Evolutionary conservation across 2,113 vertebrate species (phyloP), one percentile per base, ranked within the genome.

Genomic region (Ahaetulla prasina): DNA sequence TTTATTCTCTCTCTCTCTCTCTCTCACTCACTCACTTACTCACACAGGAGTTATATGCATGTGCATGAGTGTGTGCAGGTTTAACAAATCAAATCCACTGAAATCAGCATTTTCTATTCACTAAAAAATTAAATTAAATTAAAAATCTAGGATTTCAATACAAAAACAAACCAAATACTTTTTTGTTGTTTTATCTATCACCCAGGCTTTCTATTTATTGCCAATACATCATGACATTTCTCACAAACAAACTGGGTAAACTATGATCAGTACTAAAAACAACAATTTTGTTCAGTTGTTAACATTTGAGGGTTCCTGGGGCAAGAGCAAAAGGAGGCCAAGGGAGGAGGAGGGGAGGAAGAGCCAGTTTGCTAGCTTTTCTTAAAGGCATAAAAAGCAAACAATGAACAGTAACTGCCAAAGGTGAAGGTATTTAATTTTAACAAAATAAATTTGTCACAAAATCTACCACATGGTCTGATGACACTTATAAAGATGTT

Each of bases 361-460:
- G 30, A 68, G 30, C 14, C 63, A 16, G 63, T n/a, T 84, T 91
- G 57, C 86, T 90, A n/a, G 2, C 0, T 53, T 89, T 90, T 47
- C 50, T 92, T 94, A 92, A 49, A 49, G 23, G 54, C 89, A 50
- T 43, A 4, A 53, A 92, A 92, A 94, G 39, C 52, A 95, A 95
- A 12, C 93, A 95, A 94, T 22, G 94, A 74, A 89, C 54, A 60
- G 93, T 85, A 87, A 95, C 85, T 94, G 95, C 92, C 89, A 85
- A 92, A 94, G 88, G 93, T 90, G 87, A 92, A 94, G 89, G 93
- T 92, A 96, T 95, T 93, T 95, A 93, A 94, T 92, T 96, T 94
- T 95, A 97, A 97, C 96, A 96, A 97, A 98, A 96, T 95, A 95
- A 97, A 95, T 95, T 96, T 96, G 98, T 97, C 94, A 96, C 96